Conservation (phyloP, 2,888 invertebrate genomes). For the Idaea straminata region DNA sequence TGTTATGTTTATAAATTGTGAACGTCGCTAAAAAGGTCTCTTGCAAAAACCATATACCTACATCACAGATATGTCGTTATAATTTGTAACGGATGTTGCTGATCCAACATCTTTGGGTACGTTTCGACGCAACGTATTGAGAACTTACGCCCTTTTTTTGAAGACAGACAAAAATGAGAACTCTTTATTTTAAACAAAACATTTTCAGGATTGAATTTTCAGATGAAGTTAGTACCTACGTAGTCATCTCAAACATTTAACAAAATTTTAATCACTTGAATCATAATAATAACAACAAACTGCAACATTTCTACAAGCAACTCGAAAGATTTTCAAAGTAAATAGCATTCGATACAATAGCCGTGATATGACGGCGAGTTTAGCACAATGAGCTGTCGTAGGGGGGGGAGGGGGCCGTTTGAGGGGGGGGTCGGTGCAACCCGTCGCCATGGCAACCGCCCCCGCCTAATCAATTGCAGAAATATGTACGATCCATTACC, state of each 20-base stretch:
- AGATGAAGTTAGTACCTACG: too few species aligned
- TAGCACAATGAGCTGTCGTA: slow-evolving; percentile 48
- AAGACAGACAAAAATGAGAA: too few species aligned
- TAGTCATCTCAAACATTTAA: neutral
- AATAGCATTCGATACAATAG: slow-evolving; percentile 8
- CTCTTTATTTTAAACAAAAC: too few species aligned
- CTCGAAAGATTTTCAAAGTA: neutral
- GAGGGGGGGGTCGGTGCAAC: slow-evolving; percentile 40
- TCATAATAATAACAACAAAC: neutral
- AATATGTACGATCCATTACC: slow-evolving; percentile 76
- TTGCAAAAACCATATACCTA: too few species aligned
- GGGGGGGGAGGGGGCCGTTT: slow-evolving; percentile 19
- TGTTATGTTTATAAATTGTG: too few species aligned
- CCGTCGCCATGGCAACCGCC: slow-evolving; percentile 73
- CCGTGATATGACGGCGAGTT: slow-evolving; percentile 36
- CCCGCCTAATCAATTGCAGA: slow-evolving; percentile 81
- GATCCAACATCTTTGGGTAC: too few species aligned
- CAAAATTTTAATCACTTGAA: neutral
- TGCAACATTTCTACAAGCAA: neutral
- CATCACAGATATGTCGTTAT: too few species aligned
- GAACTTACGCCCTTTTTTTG: too few species aligned
- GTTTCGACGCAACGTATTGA: too few species aligned
- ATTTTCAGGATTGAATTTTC: too few species aligned
- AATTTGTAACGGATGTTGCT: too few species aligned
- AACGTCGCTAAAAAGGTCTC: too few species aligned